Evolutionary conservation across 2,888 invertebrate species (phyloP).

Genomic region (Therioaphis trifolii): DNA sequence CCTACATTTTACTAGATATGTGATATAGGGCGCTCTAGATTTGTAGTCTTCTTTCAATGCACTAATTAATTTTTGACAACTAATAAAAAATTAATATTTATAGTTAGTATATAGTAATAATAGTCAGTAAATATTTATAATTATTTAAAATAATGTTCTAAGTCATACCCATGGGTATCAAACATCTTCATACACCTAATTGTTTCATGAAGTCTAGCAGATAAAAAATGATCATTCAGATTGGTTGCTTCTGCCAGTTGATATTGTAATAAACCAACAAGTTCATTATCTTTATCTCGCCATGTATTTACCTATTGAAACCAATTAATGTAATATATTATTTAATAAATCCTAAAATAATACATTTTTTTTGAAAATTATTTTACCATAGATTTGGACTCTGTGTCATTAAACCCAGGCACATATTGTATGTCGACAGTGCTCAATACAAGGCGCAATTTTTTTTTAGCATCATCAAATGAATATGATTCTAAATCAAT

Average conservation of each 20-base stretch:
- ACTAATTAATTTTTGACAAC: slow-evolving; percentile 79
- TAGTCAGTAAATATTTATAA: neutral
- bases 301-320: slow-evolving; percentile 68
- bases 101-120: neutral
- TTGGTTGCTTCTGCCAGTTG: slow-evolving; percentile 86
- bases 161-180: slow-evolving; percentile 73
- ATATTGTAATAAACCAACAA: slow-evolving; percentile 78
- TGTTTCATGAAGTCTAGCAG: slow-evolving; percentile 85
- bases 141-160: neutral
- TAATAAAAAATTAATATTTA: slow-evolving; percentile 67
- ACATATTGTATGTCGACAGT: slow-evolving; percentile 75
- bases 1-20: slow-evolving; percentile 83
- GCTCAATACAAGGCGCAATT: slow-evolving; percentile 89
- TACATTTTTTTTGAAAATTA: neutral
- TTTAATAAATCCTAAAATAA: neutral
- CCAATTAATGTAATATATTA: neutral
- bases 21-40: slow-evolving; percentile 81
- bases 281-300: slow-evolving; percentile 68
- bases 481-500: slow-evolving; percentile 68
- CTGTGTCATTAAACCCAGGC: slow-evolving; percentile 62
- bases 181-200: slow-evolving; percentile 81
- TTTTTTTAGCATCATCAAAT: slow-evolving; percentile 76
- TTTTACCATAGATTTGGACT: slow-evolving; percentile 59
- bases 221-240: slow-evolving; percentile 80
- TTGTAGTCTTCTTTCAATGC: slow-evolving; percentile 82